Base-by-base conservation (phyloP, 2,888 invertebrate species). In the Heteromurus nitidus region DNA sequence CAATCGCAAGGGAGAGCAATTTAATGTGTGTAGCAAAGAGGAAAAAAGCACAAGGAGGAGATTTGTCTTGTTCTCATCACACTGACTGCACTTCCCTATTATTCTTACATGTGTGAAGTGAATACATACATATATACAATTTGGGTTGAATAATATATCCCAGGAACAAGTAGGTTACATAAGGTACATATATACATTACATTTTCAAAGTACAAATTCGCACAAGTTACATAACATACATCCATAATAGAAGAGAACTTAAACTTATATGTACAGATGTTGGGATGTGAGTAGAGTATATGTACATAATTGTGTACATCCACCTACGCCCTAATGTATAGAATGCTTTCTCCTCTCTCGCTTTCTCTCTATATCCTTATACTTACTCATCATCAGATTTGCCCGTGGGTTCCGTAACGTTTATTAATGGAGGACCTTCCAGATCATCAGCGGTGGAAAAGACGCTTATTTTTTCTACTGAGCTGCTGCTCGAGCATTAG, bases 31-130 rank as follows among this genome's bases (percentile, higher is more conserved):
- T 53, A 75, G 75, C 26, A 47, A 76, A 60, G 60, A 68, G 60
- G 26, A 62, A 60, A 67, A 68, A 58, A 62, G 31, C 53, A 58
- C 42, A 42, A 31, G 75, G n/a, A 50, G 18, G 65, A 68, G 68
- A 76, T 76, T 76, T 68, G 76, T 76, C 76, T 76, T 76, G 58
- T 68, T 62, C 60, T 76, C 68, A 76, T 76, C 76, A 68, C 68
- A 76, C 68, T 24, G 50, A 76, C 76, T 76, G 76, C 68, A 68
- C 68, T 60, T 62, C 31, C 28, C 50, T 28, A 50, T 76, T 65
- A 65, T 69, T 76, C 22, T 67, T 58, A 64, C 64, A 64, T 50
- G 50, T 47, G 74, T 74, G 18, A 31, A 69, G 2, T 28, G 30
- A 24, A 65, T n/a, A n/a, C n/a, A n/a, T n/a, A n/a, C n/a, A n/a